Percentiles rank a stretch among this genome's conserved stretches.
phyloP scores from a whole-genome alignment of 1,140 invertebrate species.

The Listronotus bonariensis region DNA sequence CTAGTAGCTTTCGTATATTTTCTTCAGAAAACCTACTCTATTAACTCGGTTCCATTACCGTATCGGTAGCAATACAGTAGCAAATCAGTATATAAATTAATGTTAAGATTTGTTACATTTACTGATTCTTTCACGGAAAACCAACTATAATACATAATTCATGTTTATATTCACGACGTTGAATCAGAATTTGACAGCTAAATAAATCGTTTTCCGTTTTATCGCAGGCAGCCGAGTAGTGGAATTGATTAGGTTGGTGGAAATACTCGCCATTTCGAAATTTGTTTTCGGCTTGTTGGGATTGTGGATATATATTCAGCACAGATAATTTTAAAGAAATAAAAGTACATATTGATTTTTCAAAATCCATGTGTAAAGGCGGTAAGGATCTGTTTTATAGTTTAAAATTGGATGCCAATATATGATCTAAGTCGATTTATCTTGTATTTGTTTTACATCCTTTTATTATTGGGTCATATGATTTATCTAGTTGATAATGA shows the following conservation, averaged over 20 bases:
- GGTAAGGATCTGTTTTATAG: background rate
- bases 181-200: constrained; percentile 26
- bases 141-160: constrained; percentile 14
- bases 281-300: constrained; percentile 23
- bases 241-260: constrained; percentile 33
- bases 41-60: no score
- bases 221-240: constrained; percentile 23
- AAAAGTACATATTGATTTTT: background rate
- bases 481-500: no score
- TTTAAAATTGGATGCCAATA: no score
- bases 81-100: no score
- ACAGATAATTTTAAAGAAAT: no score
- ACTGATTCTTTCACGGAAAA: background rate
- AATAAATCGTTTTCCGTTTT: constrained; percentile 31
- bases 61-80: no score
- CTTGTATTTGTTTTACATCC: no score
- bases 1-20: no score
- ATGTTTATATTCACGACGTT: constrained; percentile 29
- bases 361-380: background rate
- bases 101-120: no score
- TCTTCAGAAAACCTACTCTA: no score
- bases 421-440: no score
- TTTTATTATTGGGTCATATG: no score
- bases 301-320: constrained; percentile 19
- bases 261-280: constrained; percentile 22